Evolutionary conservation across 2,888 invertebrate species (phyloP).

Genomic region (Dermolepida albohirtum): DNA sequence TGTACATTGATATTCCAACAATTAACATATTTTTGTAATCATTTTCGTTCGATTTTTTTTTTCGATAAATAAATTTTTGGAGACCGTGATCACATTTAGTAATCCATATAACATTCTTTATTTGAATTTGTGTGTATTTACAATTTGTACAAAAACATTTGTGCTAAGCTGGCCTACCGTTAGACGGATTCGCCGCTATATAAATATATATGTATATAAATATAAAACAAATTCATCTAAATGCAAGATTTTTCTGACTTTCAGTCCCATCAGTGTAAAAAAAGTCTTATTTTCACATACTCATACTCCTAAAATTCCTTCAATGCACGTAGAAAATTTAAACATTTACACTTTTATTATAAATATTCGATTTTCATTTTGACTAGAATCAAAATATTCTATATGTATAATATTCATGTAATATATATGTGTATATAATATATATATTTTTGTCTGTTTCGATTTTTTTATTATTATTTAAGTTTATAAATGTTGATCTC

Average conservation of each 20-base stretch:
- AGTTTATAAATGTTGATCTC: constrained; percentile 17
- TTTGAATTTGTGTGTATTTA: constrained; percentile 38
- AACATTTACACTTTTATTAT: constrained; percentile 21
- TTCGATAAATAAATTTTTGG: constrained; percentile 49
- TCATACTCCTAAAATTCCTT: constrained; percentile 39
- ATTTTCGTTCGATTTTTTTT: not conserved
- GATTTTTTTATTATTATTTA: constrained; percentile 8
- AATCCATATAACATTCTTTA: constrained; percentile 55
- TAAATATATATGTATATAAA: constrained; percentile 27
- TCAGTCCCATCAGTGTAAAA: constrained; percentile 26
- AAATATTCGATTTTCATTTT: constrained; percentile 9
- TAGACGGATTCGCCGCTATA: constrained; percentile 9
- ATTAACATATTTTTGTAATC: too few relatives aligned
- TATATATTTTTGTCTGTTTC: too few relatives aligned
- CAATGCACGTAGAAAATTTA: constrained; percentile 44
- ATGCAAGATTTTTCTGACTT: constrained; percentile 24
- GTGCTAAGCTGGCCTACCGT: constrained; percentile 31
- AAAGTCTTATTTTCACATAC: constrained; percentile 23
- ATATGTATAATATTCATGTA: constrained; percentile 1
- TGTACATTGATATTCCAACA: too few relatives aligned
- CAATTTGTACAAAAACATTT: constrained; percentile 46
- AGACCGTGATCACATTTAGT: constrained; percentile 61
- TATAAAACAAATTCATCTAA: constrained; percentile 35
- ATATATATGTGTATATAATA: too few relatives aligned
- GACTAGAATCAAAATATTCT: constrained; percentile 40